Conservation (phyloP, 1,140 invertebrate species). For the Andrena cerasifolii region DNA sequence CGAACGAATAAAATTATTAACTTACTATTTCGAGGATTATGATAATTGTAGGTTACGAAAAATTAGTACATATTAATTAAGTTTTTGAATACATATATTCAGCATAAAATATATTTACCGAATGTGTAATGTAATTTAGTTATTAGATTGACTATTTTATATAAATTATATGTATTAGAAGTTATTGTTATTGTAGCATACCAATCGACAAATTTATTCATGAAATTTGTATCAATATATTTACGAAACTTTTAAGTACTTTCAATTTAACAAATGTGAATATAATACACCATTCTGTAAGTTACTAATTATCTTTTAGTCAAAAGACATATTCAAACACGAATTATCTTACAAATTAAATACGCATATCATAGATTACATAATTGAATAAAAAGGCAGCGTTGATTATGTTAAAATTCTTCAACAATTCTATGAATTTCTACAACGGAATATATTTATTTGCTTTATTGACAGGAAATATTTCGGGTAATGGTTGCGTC, state of each 20-base stretch:
- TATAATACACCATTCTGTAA: too few species aligned
- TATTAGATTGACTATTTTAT: background rate
- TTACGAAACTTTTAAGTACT: too few species aligned
- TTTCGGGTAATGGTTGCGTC: background rate
- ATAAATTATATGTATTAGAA: background rate
- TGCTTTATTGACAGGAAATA: background rate
- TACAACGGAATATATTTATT: conserved; percentile 3
- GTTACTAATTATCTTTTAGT: too few species aligned
- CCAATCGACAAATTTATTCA: background rate
- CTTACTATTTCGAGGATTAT: background rate
- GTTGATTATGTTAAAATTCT: background rate
- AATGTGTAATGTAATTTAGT: background rate
- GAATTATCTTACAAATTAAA: too few species aligned
- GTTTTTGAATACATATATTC: background rate
- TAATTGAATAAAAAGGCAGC: background rate
- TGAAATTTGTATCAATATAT: background rate
- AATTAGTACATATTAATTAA: background rate
- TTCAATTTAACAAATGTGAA: too few species aligned
- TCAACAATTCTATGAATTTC: background rate
- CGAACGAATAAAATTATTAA: background rate
- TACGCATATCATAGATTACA: background rate
- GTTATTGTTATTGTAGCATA: background rate
- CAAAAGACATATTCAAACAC: too few species aligned
- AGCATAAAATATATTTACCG: background rate
- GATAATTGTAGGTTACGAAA: background rate